Conservation (phyloP, 2,888 invertebrate species). For the Drosophila heteroneura region DNA sequence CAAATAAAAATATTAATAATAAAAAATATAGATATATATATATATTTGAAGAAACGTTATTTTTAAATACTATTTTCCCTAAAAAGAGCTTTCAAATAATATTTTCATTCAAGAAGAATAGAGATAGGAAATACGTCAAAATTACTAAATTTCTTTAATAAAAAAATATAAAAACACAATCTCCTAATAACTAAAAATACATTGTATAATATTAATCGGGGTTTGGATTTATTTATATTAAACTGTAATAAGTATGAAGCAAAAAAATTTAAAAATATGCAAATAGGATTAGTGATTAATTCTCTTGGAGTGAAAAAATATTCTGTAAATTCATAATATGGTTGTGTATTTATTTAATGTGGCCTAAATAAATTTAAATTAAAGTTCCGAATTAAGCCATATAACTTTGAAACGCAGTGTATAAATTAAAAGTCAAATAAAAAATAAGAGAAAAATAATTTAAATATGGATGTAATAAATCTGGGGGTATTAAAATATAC, state of each 20-base stretch:
- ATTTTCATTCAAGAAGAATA: not conserved
- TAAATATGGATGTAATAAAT: not conserved
- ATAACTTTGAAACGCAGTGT: rapidly evolving
- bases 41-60: not conserved
- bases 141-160: not conserved
- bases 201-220: too few species aligned
- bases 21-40: not conserved
- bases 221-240: not conserved
- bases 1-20: not conserved
- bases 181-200: not conserved
- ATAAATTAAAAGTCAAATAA: not conserved
- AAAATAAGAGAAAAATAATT: not conserved
- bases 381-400: not conserved
- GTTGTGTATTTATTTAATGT: not conserved
- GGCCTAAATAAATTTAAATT: not conserved
- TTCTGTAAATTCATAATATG: not conserved
- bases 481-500: not conserved
- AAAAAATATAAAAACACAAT: not conserved
- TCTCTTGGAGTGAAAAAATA: not conserved
- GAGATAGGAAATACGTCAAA: not conserved
- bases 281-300: not conserved
- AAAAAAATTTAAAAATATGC: rapidly evolving
- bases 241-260: not conserved
- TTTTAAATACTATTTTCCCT: not conserved
- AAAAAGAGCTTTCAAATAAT: not conserved